Evolutionary conservation across 2,113 vertebrate genomes (phyloP), one percentile per base, ranked within the genome.

Genomic region (Cromileptes altivelis): DNA sequence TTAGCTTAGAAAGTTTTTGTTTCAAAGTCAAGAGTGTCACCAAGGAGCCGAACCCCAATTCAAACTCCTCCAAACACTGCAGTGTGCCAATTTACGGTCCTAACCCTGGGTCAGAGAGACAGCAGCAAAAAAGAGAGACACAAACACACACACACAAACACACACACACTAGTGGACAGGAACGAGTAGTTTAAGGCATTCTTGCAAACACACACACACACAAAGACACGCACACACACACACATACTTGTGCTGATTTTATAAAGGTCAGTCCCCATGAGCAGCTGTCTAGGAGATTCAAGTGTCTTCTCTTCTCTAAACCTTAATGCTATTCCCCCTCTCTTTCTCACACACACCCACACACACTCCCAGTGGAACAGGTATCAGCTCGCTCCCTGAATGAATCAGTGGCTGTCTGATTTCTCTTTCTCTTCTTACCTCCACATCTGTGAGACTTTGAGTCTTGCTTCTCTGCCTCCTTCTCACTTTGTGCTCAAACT

Each of bases 261-360:
- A 89, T 87, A 91, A 93, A 93, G 89, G 89, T 91, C 88, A 85
- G 79, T 85, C 75, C 91, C 89, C 85, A 84, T 70, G 89, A 92
- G 91, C 64, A 69, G 64, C 56, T 55, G 81, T 85, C 74, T 61
- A 75, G 58, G 85, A 85, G 81, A 84, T 71, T 88, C 75, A 80
- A 90, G 85, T 81, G 78, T 72, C 76, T 67, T 58, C 83, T 84
- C 65, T 53, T 79, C 79, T 83, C 18, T 42, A 84, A 84, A 85
- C 74, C 70, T 85, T 82, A 81, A 85, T 84, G 73, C 61, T 77
- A 67, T 77, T 63, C 63, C 47, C 52, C 56, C 61, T 11, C 23
- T 27, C 71, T 18, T 57, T 37, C 61, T 23, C 58, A 17, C 62
- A 25, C 81, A 71, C 76, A 76, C 62, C 78, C 67, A 49, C 70